A percentile compares a stretch with the other conserved stretches of the same genome.
These are phyloP conservation scores for Stichodactyla mertensii DNA, from an alignment of 64 coral and sea anemone genomes.

Conservation along the genomic window DNA sequence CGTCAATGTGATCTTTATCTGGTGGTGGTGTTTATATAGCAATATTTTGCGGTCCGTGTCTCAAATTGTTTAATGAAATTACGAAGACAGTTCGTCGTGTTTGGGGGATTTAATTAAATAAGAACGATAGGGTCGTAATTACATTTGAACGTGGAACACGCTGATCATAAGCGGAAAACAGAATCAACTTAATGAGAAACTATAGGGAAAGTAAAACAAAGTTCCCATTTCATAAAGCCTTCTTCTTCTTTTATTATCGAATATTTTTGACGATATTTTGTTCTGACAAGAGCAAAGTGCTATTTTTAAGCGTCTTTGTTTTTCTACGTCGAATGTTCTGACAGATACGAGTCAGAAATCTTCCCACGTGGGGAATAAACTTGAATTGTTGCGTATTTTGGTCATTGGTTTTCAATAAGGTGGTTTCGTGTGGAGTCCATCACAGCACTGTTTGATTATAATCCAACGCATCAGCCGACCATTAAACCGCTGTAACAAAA, in stretches of 20 bases:
- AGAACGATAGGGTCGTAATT: background rate
- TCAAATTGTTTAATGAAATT: constrained; percentile 13
- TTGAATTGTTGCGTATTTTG: background rate
- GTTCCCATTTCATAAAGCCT: too few relatives aligned
- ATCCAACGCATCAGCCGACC: background rate
- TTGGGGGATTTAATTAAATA: background rate
- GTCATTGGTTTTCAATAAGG: background rate
- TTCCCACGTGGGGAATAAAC: background rate
- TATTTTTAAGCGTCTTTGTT: background rate
- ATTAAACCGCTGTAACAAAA: background rate
- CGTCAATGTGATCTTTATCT: background rate
- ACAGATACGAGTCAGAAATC: background rate
- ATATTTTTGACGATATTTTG: too few relatives aligned
- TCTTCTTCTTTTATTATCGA: too few relatives aligned
- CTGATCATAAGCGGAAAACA: background rate
- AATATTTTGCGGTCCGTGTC: background rate
- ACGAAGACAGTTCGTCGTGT: background rate
- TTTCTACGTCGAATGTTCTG: background rate
- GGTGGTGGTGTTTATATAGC: background rate
- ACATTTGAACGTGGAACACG: background rate
- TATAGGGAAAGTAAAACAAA: too few relatives aligned
- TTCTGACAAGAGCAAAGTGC: background rate
- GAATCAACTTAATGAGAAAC: background rate
- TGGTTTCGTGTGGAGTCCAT: background rate
- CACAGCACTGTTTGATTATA: background rate